phyloP scores from a whole-genome alignment of 2,888 invertebrate genomes.

The Morpho deidamia region DNA sequence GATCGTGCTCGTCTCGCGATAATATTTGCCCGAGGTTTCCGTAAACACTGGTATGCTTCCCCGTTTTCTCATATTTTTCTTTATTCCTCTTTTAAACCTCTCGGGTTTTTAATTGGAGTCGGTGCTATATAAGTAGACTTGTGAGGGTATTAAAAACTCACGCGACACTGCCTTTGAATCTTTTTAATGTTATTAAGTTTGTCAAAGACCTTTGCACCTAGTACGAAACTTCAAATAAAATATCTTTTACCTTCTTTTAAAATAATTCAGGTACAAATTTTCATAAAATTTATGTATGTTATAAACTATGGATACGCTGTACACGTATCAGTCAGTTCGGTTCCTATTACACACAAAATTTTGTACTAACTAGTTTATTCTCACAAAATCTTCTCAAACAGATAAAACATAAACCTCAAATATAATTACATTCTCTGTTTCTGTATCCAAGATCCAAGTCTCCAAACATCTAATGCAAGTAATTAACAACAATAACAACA shows the following conservation, averaged over 20 bases:
- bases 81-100: conserved; percentile 66
- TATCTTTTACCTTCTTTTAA: neutral
- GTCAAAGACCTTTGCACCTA: conserved; percentile 51
- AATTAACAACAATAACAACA: too few species aligned
- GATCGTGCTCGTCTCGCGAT: conserved; percentile 75
- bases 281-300: neutral
- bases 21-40: conserved; percentile 76
- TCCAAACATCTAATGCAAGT: too few species aligned
- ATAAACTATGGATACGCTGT: too few species aligned
- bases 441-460: too few species aligned
- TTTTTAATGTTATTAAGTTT: conserved; percentile 66
- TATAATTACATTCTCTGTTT: too few species aligned
- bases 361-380: too few species aligned
- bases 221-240: conserved; percentile 31
- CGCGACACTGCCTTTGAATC: conserved; percentile 63
- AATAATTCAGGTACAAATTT: too few species aligned
- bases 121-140: conserved; percentile 70
- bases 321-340: too few species aligned
- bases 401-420: too few species aligned
- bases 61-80: conserved; percentile 65
- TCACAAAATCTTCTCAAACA: too few species aligned
- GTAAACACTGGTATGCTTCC: conserved; percentile 72
- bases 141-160: conserved; percentile 73
- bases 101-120: conserved; percentile 73
- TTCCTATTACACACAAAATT: too few species aligned